phyloP scores from a whole-genome alignment of 2,797 vertebrate genomes.

The Falco columbarius region DNA sequence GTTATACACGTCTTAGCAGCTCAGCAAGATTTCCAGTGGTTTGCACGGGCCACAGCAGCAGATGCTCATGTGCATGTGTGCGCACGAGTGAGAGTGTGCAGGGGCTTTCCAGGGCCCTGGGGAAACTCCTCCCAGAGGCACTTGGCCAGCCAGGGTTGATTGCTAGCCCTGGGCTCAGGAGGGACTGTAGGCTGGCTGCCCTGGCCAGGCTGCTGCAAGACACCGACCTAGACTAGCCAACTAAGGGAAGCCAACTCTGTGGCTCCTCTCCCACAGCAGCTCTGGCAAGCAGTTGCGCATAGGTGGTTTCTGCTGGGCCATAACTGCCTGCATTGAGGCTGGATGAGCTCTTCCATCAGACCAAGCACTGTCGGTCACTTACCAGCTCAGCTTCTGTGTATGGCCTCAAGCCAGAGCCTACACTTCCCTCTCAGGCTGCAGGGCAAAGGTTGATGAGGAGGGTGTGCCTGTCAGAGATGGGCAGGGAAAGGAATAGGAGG shows the following conservation, averaged over 20 bases:
- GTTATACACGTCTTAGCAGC: not conserved
- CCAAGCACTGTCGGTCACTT: not conserved
- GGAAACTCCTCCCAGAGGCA: not conserved
- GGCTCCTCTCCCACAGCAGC: accelerated
- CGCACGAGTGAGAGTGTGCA: not conserved
- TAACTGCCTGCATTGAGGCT: not conserved
- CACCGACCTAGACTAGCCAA: not conserved
- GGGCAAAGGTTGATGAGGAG: not conserved
- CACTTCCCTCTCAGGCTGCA: not conserved
- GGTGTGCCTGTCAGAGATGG: not conserved
- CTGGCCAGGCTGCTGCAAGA: not conserved
- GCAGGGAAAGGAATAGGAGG: not conserved
- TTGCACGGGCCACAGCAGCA: not conserved
- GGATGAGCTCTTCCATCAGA: not conserved
- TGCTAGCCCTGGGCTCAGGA: not conserved
- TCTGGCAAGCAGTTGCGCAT: accelerated
- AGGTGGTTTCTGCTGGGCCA: not conserved
- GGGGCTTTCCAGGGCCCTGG: not conserved
- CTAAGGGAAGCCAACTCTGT: not conserved
- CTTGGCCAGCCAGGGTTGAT: not conserved
- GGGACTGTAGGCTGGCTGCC: accelerated
- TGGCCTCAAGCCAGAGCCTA: not conserved
- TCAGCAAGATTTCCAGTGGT: not conserved
- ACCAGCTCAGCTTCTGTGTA: not conserved
- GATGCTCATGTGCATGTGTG: accelerated